A percentile compares a stretch with the other conserved stretches of the same genome.
Evolutionary conservation across 2,797 vertebrate species (phyloP).

Genomic region (Ctenopoma multispine): DNA sequence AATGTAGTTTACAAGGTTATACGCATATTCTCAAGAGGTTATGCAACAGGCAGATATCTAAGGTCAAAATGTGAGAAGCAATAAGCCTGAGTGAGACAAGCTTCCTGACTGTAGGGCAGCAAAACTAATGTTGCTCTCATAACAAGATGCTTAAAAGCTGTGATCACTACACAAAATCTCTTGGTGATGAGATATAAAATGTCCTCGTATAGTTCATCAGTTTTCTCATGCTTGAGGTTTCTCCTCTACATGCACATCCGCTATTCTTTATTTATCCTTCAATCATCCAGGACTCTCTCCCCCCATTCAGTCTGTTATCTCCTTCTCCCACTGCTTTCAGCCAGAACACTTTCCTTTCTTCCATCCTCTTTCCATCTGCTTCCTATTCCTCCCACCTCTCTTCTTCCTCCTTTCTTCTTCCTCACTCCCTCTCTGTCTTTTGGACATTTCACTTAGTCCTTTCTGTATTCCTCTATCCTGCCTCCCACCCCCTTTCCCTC

Average conservation of each 20-base stretch:
- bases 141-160: conserved; percentile 52
- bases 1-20: neutral
- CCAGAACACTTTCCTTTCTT: conserved; percentile 78
- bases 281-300: conserved; percentile 65
- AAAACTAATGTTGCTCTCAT: conserved; percentile 43
- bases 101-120: conserved; percentile 40
- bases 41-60: conserved; percentile 24
- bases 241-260: conserved; percentile 61
- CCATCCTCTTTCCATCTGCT: conserved; percentile 79
- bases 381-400: conserved; percentile 79
- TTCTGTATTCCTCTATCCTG: conserved; percentile 48
- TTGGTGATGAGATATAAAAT: conserved; percentile 69
- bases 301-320: conserved; percentile 67
- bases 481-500: conserved; percentile 58
- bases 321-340: conserved; percentile 75
- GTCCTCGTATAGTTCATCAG: conserved; percentile 68
- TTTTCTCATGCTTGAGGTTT: conserved; percentile 57
- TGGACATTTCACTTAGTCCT: conserved; percentile 78
- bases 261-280: conserved; percentile 74
- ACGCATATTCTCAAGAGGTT: neutral
- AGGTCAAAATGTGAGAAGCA: conserved; percentile 57
- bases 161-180: conserved; percentile 50
- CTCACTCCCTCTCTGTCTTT: conserved; percentile 64
- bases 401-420: conserved; percentile 51
- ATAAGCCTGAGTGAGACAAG: conserved; percentile 54